These are phyloP conservation scores for Apocrypta bakeri DNA, from an alignment of 1,140 invertebrate genomes.

Conservation along the genomic window DNA sequence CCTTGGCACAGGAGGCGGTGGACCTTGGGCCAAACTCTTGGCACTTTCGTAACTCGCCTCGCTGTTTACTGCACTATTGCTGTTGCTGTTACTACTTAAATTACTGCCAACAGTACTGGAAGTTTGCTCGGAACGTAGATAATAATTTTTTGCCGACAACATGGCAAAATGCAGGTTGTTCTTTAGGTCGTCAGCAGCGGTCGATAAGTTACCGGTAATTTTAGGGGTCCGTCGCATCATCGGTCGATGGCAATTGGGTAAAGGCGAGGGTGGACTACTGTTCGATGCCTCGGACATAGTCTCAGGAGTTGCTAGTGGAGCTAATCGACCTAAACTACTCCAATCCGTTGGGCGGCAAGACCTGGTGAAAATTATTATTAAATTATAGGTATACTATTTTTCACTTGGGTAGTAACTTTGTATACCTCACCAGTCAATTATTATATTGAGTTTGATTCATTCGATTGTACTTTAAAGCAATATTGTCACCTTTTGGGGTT, in stretches of 20 bases:
- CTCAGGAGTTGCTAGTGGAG: slow-evolving; percentile 89
- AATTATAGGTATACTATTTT: too few species aligned
- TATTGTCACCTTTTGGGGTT: too few species aligned
- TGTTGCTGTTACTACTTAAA: slow-evolving; percentile 74
- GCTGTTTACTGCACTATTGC: slow-evolving; percentile 76
- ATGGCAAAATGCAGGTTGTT: slow-evolving; percentile 77
- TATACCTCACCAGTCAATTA: too few species aligned
- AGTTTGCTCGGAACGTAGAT: slow-evolving; percentile 62
- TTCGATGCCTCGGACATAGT: slow-evolving; percentile 87
- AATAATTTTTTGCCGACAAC: slow-evolving; percentile 74
- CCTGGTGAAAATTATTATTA: slow-evolving; percentile 48
- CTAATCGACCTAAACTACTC: slow-evolving; percentile 71
- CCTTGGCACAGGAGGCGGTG: slow-evolving; percentile 71
- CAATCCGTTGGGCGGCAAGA: slow-evolving; percentile 59
- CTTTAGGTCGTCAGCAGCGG: slow-evolving; percentile 79
- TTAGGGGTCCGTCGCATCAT: slow-evolving; percentile 82
- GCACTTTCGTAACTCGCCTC: slow-evolving; percentile 76
- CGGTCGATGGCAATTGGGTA: slow-evolving; percentile 64
- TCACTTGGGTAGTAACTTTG: too few species aligned
- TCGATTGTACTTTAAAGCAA: too few species aligned
- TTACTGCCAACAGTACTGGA: slow-evolving; percentile 64
- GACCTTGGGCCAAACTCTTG: slow-evolving; percentile 65
- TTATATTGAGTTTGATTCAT: too few species aligned
- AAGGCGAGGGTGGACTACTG: slow-evolving; percentile 73
- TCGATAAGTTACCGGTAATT: slow-evolving; percentile 79